Evolutionary conservation across 2,797 vertebrate genomes (phyloP).

Genomic region (Graptemys geographica): DNA sequence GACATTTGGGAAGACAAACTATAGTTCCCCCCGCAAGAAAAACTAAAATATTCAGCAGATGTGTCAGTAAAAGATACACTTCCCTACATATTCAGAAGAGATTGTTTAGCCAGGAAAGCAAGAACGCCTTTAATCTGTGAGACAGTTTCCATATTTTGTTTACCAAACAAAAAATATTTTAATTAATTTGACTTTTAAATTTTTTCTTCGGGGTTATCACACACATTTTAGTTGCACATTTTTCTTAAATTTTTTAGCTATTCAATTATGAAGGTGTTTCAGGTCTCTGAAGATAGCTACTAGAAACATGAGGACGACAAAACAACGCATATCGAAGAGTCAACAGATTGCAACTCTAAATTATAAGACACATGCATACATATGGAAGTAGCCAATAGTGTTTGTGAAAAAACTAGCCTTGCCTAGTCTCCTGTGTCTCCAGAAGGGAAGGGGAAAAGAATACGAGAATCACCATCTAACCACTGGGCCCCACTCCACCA

Average conservation of each 20-base stretch:
- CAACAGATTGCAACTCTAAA: background rate
- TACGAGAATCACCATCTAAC: background rate
- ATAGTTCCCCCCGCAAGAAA: background rate
- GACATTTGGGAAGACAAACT: background rate
- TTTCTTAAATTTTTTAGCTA: background rate
- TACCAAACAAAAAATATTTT: background rate
- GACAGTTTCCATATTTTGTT: background rate
- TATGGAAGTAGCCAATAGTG: background rate
- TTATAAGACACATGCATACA: background rate
- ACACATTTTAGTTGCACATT: background rate
- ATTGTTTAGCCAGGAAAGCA: background rate
- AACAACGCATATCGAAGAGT: background rate
- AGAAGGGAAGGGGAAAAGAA: background rate
- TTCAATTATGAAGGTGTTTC: background rate
- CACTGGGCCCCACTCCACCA: background rate
- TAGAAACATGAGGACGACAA: too few relatives aligned
- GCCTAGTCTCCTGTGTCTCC: background rate
- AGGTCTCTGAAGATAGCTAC: too few relatives aligned
- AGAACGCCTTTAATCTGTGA: background rate
- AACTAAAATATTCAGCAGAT: background rate
- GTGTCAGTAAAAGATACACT: fast-evolving
- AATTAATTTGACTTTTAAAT: background rate
- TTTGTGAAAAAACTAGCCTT: background rate
- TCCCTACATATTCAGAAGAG: fast-evolving
- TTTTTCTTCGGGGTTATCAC: background rate